Conservation (phyloP, 2,113 vertebrate species). For the Ranitomeya variabilis region DNA sequence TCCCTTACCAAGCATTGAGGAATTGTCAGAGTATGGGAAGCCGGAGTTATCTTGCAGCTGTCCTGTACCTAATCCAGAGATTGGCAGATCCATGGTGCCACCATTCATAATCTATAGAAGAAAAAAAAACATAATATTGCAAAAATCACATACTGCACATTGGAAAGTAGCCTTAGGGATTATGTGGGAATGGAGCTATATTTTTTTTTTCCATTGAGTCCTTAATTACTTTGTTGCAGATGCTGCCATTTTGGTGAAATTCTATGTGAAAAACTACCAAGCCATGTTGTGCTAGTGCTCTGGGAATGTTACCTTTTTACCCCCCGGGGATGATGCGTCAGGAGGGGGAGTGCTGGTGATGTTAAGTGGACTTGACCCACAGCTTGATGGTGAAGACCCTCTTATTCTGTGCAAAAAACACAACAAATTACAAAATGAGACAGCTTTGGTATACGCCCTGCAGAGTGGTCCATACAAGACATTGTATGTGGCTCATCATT, state of each 20-base stretch:
- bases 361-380: conserved; percentile 93
- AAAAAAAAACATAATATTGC: conserved; percentile 34
- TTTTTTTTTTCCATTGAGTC: no score
- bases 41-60: conserved; percentile 89
- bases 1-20: conserved; percentile 91
- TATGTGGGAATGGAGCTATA: no score
- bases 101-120: conserved; percentile 88
- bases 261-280: no score
- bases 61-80: conserved; percentile 83
- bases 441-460: not conserved
- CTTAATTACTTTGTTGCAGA: no score
- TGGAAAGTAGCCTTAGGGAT: no score
- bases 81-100: conserved; percentile 88
- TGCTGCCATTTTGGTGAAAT: no score
- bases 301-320: conserved; percentile 83
- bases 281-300: no score
- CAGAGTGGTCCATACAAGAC: not conserved
- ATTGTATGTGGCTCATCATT: not conserved
- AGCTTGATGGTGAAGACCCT: conserved; percentile 97
- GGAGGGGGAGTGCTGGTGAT: conserved; percentile 96
- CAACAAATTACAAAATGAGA: not conserved
- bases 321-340: conserved; percentile 90
- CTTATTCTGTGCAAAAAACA: conserved; percentile 79
- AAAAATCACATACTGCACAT: no score
- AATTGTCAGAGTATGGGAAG: conserved; percentile 91